Conservation (phyloP, 2,888 invertebrate species). For the Aproaerema taeniolella region DNA sequence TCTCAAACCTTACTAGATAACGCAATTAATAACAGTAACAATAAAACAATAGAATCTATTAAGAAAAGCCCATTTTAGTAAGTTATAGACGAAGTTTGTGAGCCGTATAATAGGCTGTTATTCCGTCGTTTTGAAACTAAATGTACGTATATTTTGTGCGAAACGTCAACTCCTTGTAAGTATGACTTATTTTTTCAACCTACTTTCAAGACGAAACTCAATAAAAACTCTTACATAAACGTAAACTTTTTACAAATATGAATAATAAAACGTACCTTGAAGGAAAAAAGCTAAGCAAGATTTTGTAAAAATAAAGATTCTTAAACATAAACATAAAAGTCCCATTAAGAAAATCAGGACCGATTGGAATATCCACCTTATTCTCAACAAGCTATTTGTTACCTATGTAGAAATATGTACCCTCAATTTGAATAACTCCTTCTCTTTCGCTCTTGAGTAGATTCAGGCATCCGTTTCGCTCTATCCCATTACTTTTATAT, state of each 20-base stretch:
- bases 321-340: no score
- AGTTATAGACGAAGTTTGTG: conserved; percentile 18
- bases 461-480: conserved; percentile 41
- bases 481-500: conserved; percentile 77
- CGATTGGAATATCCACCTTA: conserved; percentile 55
- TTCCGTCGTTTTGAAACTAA: conserved; percentile 2
- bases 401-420: conserved; percentile 77
- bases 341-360: not conserved
- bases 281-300: no score
- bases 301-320: no score
- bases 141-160: no score
- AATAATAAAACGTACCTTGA: no score
- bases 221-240: not conserved
- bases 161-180: no score
- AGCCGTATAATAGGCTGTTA: conserved; percentile 22
- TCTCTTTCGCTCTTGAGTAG: conserved; percentile 48
- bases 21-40: no score
- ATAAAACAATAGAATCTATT: conserved; percentile 21
- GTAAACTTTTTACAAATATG: no score
- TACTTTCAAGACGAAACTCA: not conserved
- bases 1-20: no score
- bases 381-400: conserved; percentile 72
- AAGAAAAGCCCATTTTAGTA: conserved; percentile 20
- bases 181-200: no score
- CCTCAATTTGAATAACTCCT: conserved; percentile 72